Percentiles rank a stretch among this genome's conserved stretches.
phyloP scores from a whole-genome alignment of 2,888 invertebrate species.

The Platypus cylindrus region DNA sequence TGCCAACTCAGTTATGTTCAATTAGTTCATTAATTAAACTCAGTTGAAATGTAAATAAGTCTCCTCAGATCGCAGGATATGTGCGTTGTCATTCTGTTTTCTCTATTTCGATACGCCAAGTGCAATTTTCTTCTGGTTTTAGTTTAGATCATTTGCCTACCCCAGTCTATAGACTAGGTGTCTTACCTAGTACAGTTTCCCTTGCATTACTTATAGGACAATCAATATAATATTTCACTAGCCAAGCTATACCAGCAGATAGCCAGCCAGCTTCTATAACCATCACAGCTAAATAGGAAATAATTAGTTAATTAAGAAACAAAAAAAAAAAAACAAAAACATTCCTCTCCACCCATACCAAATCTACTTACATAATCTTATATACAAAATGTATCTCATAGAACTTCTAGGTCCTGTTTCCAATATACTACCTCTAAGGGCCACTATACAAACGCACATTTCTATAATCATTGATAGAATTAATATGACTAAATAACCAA shows the following conservation, averaged over 20 bases:
- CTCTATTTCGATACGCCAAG: too few relatives aligned
- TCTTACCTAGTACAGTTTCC: constrained; percentile 60
- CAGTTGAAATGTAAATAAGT: too few relatives aligned
- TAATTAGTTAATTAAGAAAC: too few relatives aligned
- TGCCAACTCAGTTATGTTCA: too few relatives aligned
- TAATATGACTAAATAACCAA: constrained; percentile 49
- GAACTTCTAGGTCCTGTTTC: constrained; percentile 58
- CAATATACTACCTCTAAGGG: constrained; percentile 68
- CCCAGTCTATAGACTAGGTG: background rate
- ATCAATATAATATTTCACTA: constrained; percentile 50
- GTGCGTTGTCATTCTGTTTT: too few relatives aligned
- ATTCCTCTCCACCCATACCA: too few relatives aligned
- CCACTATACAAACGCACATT: constrained; percentile 56
- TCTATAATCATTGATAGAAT: constrained; percentile 51
- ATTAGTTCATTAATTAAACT: too few relatives aligned
- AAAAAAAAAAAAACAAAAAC: too few relatives aligned
- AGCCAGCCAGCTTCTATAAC: constrained; percentile 63
- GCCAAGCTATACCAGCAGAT: constrained; percentile 59
- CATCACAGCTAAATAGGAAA: constrained; percentile 67
- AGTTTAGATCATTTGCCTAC: background rate
- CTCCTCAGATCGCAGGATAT: too few relatives aligned
- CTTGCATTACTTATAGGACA: constrained; percentile 57
- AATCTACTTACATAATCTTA: constrained; percentile 54
- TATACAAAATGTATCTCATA: constrained; percentile 70
- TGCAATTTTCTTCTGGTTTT: too few relatives aligned